Evolutionary conservation across 2,797 vertebrate species (phyloP).

Genomic region (Eospalax fontanierii): DNA sequence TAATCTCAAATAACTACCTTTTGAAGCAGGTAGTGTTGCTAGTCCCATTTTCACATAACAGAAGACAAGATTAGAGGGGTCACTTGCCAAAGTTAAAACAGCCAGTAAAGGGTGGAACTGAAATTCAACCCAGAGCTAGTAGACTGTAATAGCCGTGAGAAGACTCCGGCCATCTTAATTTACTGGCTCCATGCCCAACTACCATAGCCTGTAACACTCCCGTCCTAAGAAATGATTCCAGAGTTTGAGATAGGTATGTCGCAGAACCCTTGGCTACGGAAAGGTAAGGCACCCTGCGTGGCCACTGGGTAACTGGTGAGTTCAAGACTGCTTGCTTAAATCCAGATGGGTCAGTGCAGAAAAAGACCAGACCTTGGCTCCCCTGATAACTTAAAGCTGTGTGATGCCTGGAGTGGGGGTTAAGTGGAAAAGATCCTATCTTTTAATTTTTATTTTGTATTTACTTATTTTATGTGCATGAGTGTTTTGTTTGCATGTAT

Average conservation of each 20-base stretch:
- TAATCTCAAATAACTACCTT: conserved; percentile 4
- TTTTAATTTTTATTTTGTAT: background rate
- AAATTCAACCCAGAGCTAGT: conserved; percentile 30
- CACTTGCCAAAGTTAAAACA: conserved; percentile 21
- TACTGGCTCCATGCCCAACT: background rate
- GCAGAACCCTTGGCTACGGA: background rate
- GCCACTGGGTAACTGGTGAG: background rate
- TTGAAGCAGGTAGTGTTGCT: background rate
- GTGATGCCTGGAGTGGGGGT: background rate
- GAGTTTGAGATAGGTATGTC: conserved; percentile 15
- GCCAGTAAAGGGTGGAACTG: background rate
- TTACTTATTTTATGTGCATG: too few species aligned
- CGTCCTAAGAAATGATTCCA: conserved; percentile 31
- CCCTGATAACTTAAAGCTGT: background rate
- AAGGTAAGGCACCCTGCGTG: background rate
- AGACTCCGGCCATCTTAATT: background rate
- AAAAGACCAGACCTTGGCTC: background rate
- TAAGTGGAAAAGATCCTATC: conserved; percentile 19
- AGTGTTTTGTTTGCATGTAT: background rate
- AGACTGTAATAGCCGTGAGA: background rate
- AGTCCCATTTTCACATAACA: conserved; percentile 19
- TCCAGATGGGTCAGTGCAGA: background rate
- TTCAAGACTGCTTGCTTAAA: conserved; percentile 44
- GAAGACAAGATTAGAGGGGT: background rate
- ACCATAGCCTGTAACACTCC: background rate